phyloP scores from a whole-genome alignment of 2,888 invertebrate genomes.

The Drosophila basisetae region DNA sequence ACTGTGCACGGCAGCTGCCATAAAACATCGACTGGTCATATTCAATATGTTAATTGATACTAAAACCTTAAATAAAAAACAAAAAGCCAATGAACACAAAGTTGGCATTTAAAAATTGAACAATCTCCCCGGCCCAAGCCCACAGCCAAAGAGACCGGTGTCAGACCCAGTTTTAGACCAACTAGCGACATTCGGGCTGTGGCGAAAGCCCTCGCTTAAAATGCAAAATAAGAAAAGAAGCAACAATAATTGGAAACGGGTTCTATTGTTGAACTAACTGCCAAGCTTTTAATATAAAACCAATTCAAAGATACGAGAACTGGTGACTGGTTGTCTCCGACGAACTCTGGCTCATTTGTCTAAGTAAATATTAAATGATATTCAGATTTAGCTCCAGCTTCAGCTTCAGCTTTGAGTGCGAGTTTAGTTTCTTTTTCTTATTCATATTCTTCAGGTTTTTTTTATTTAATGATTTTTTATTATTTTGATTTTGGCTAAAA shows the following conservation, averaged over 20 bases:
- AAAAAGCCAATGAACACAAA: constrained; percentile 34
- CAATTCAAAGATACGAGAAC: constrained; percentile 63
- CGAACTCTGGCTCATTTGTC: constrained; percentile 68
- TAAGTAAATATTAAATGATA: constrained; percentile 57
- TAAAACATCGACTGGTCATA: constrained; percentile 57
- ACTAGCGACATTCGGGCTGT: constrained; percentile 13
- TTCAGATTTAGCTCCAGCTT: neutral
- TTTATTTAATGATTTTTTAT: constrained; percentile 11
- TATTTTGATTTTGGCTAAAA: constrained; percentile 25
- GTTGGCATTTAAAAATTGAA: constrained; percentile 57
- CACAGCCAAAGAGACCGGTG: constrained; percentile 10
- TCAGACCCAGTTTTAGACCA: constrained; percentile 38
- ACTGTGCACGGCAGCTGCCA: constrained; percentile 58
- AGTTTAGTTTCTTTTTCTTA: constrained; percentile 21
- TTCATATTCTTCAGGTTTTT: constrained; percentile 14
- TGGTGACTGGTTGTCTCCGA: constrained; percentile 78
- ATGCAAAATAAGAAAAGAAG: constrained; percentile 49
- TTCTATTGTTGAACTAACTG: constrained; percentile 65
- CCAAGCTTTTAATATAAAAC: constrained; percentile 34
- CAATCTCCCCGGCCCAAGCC: constrained; percentile 26
- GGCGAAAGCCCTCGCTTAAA: constrained; percentile 61
- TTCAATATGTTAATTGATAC: constrained; percentile 77
- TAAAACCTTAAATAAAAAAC: constrained; percentile 55
- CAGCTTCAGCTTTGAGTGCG: neutral
- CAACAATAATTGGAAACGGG: constrained; percentile 76